Evolutionary conservation across 2,888 invertebrate species (phyloP).

Genomic region (Cosmopolites sordidus): DNA sequence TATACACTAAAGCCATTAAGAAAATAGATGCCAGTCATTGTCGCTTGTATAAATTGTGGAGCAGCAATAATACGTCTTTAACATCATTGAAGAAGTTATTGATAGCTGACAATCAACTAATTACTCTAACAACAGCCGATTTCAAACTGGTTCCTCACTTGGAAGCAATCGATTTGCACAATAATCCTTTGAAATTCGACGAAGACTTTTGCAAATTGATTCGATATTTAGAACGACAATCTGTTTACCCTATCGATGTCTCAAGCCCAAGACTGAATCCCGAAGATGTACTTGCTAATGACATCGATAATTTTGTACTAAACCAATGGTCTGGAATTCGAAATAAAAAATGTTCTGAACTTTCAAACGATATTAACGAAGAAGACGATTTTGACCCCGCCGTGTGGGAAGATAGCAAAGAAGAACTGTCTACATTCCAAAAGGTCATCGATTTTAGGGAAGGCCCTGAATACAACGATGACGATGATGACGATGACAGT

Average conservation of each 20-base stretch:
- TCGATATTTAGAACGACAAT: conserved; percentile 57
- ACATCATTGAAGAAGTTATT: conserved; percentile 49
- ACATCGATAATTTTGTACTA: conserved; percentile 28
- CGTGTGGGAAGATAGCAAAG: conserved; percentile 14
- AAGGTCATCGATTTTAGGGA: conserved; percentile 37
- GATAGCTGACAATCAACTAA: conserved; percentile 57
- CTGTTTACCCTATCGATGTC: conserved; percentile 53
- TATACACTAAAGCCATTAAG: conserved; percentile 57
- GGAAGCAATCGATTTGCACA: conserved; percentile 57
- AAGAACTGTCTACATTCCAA: conserved; percentile 11
- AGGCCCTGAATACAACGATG: conserved; percentile 31
- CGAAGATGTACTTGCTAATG: conserved; percentile 30
- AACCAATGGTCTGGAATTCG: conserved; percentile 30
- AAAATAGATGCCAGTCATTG: conserved; percentile 70
- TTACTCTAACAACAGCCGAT: conserved; percentile 56
- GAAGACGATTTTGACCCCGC: conserved; percentile 7
- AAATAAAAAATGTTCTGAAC: conserved; percentile 27
- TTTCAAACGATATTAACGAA: conserved; percentile 36
- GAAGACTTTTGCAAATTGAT: conserved; percentile 64
- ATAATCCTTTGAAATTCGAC: conserved; percentile 66
- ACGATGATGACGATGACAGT: conserved; percentile 31
- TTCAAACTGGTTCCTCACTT: conserved; percentile 57
- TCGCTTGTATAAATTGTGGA: conserved; percentile 63
- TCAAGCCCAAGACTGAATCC: conserved; percentile 28
- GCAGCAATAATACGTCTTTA: conserved; percentile 37